These are phyloP conservation scores for Platycercus adscitus DNA, from an alignment of 2,113 vertebrate species.

Conservation along the genomic window DNA sequence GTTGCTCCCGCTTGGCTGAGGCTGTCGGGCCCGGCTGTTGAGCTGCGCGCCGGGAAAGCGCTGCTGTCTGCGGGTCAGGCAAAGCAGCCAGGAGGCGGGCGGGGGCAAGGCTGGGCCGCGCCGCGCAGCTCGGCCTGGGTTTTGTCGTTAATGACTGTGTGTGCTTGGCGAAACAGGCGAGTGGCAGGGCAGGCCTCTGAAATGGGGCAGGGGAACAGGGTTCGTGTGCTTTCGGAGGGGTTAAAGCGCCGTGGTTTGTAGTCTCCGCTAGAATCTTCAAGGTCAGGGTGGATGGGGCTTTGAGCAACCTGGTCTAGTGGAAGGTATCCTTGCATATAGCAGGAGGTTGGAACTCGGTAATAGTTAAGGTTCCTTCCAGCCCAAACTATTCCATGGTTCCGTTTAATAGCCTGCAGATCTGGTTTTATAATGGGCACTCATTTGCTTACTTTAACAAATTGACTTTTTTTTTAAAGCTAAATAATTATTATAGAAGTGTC, in stretches of 20 bases:
- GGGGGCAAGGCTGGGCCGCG: neutral
- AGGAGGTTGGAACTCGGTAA: neutral
- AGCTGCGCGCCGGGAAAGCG: too few relatives aligned
- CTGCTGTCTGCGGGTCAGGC: too few relatives aligned
- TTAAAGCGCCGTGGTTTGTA: fast-evolving
- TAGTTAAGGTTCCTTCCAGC: neutral
- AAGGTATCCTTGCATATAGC: neutral
- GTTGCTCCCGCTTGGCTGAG: too few relatives aligned
- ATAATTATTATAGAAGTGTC: neutral
- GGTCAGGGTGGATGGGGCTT: neutral
- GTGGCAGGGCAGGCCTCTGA: fast-evolving
- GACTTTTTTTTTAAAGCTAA: too few relatives aligned
- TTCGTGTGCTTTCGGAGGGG: fast-evolving
- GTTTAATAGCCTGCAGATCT: neutral
- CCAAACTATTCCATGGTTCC: neutral
- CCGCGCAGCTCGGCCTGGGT: neutral
- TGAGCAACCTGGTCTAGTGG: neutral
- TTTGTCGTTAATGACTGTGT: fast-evolving
- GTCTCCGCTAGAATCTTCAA: neutral
- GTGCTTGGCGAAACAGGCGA: neutral
- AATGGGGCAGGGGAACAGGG: fast-evolving
- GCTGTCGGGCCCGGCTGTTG: neutral
- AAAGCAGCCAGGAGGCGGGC: neutral
- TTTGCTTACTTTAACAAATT: too few relatives aligned
- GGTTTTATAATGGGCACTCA: neutral